These are phyloP conservation scores for Volucella zonaria DNA, from an alignment of 2,888 invertebrate species.

Conservation along the genomic window DNA sequence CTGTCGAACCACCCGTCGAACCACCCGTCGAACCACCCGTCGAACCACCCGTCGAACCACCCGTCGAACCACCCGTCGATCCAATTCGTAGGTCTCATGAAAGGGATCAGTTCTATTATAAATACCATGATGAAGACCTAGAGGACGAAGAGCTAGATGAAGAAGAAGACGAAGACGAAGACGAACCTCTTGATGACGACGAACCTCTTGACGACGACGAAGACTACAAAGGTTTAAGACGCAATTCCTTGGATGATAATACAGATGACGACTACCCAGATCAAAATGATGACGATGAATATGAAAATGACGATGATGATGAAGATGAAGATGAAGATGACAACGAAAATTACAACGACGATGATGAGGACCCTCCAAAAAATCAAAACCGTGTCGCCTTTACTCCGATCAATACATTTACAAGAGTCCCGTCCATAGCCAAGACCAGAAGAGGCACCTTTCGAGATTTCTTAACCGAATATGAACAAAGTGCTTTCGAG, in stretches of 20 bases:
- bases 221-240: constrained; percentile 1
- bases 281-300: constrained; percentile 26
- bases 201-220: constrained; percentile 3
- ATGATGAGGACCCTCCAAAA: neutral
- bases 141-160: constrained; percentile 27
- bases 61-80: too few species aligned
- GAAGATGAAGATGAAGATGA: neutral
- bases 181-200: constrained; percentile 20
- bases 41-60: too few species aligned
- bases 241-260: constrained; percentile 7
- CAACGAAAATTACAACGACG: neutral
- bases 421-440: neutral
- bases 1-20: too few species aligned
- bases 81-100: neutral
- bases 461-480: neutral
- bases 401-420: neutral
- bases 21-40: too few species aligned
- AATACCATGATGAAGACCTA: constrained; percentile 40
- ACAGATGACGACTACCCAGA: constrained; percentile 56
- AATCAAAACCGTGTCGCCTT: neutral
- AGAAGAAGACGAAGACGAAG: constrained; percentile 16
- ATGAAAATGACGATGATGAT: neutral
- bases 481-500: neutral
- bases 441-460: neutral
- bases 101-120: neutral